These are phyloP conservation scores for Labeo calbasu DNA, from an alignment of 2,797 vertebrate species.

Conservation along the genomic window DNA sequence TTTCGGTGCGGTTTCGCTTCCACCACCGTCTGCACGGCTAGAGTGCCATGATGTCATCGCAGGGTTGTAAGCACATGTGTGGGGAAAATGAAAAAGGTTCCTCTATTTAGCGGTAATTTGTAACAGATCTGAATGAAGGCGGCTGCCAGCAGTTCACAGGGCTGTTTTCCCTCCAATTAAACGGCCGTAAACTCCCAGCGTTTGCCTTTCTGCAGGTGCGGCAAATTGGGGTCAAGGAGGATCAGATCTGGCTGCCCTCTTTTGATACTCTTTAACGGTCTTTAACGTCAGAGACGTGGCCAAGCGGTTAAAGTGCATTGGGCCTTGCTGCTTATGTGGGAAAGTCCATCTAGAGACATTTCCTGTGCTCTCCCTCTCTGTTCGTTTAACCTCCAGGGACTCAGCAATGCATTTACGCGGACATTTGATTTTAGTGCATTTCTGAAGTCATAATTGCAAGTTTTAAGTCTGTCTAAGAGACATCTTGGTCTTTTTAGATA, in stretches of 20 bases:
- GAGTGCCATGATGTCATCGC: slow-evolving; percentile 67
- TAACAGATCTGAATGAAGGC: slow-evolving; percentile 70
- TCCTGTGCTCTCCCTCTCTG: background rate
- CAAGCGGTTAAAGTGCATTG: background rate
- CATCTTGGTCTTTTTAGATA: background rate
- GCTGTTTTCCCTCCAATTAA: slow-evolving; percentile 71
- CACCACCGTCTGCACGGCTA: slow-evolving; percentile 62
- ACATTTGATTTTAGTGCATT: background rate
- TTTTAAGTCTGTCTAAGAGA: background rate
- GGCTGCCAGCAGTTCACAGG: slow-evolving; percentile 66
- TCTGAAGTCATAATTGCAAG: background rate
- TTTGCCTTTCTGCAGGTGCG: slow-evolving; percentile 63
- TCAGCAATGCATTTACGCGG: background rate
- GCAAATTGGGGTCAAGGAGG: slow-evolving; percentile 67
- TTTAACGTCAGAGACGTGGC: slow-evolving; percentile 10
- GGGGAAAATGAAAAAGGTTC: slow-evolving; percentile 61
- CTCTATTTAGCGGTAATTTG: slow-evolving; percentile 71
- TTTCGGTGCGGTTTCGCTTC: slow-evolving; percentile 68
- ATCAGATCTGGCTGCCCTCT: slow-evolving; percentile 53
- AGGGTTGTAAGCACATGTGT: slow-evolving; percentile 68
- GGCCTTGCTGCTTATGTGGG: background rate
- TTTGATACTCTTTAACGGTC: slow-evolving; percentile 43
- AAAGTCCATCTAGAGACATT: background rate
- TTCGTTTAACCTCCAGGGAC: background rate
- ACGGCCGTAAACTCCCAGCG: slow-evolving; percentile 64